Conservation (phyloP, 2,797 vertebrate genomes). For the Phoxinus dragarum region DNA sequence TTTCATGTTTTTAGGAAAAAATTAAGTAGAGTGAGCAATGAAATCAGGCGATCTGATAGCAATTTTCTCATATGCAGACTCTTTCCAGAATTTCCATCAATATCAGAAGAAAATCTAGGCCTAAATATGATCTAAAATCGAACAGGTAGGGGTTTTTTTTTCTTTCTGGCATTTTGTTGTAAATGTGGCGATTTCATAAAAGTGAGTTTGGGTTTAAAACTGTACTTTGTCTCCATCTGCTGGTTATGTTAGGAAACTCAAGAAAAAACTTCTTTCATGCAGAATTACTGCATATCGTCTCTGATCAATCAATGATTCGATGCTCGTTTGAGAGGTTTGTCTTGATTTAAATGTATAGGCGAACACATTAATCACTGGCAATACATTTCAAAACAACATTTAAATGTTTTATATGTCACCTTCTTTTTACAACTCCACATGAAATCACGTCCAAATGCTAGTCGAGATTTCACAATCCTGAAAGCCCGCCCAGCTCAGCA, state of each 20-base stretch:
- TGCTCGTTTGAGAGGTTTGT: neutral
- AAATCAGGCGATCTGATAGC: neutral
- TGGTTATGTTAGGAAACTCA: neutral
- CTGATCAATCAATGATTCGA: neutral
- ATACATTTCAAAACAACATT: too few relatives aligned
- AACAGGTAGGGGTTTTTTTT: too few relatives aligned
- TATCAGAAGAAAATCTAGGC: neutral
- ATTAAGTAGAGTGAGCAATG: too few relatives aligned
- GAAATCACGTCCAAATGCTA: neutral
- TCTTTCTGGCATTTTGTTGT: neutral
- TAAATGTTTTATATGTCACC: too few relatives aligned
- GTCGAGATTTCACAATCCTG: constrained; percentile 30
- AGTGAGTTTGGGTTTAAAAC: neutral
- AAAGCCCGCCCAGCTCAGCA: constrained; percentile 22
- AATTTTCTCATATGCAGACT: neutral
- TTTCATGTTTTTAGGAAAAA: neutral
- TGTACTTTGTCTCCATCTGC: constrained; percentile 32
- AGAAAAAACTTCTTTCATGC: too few relatives aligned
- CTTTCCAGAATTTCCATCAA: neutral
- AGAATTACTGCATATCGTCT: neutral
- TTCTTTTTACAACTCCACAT: neutral
- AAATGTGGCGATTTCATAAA: neutral
- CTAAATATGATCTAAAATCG: neutral
- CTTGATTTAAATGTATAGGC: neutral
- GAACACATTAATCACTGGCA: too few relatives aligned